Percentiles rank a stretch among this genome's conserved stretches.
phyloP scores from a whole-genome alignment of 64 coral and sea anemone species.

The Montipora cactus region DNA sequence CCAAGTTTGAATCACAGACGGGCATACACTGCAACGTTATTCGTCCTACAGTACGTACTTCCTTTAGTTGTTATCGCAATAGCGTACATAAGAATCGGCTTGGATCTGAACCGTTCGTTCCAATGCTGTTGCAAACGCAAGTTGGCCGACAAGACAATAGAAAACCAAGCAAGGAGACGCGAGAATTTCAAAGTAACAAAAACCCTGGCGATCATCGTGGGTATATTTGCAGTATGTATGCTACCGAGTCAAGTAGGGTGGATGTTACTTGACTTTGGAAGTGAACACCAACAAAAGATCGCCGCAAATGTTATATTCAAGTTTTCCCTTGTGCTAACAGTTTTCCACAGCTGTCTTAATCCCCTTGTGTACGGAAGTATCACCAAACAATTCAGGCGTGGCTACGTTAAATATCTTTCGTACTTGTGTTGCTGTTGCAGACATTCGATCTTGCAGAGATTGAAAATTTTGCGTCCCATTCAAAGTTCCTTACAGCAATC shows the following conservation, averaged over 20 bases:
- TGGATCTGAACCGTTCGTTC: conserved; percentile 64
- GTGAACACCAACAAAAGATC: neutral
- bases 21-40: conserved; percentile 70
- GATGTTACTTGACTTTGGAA: conserved; percentile 71
- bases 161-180: conserved; percentile 50
- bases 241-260: conserved; percentile 72
- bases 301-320: conserved; percentile 5
- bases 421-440: conserved; percentile 83
- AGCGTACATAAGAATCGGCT: conserved; percentile 84
- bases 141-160: neutral
- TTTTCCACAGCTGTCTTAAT: conserved; percentile 91
- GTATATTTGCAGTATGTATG: conserved; percentile 74
- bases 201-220: conserved; percentile 76
- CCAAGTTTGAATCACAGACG: conserved; percentile 61
- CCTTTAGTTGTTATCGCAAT: conserved; percentile 74
- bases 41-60: conserved; percentile 80
- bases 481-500: conserved; percentile 20
- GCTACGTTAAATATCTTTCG: conserved; percentile 82
- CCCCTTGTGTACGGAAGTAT: conserved; percentile 86
- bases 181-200: conserved; percentile 83
- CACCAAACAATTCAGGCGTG: conserved; percentile 84
- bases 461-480: neutral
- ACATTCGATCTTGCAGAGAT: conserved; percentile 10
- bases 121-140: neutral
- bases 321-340: conserved; percentile 61